A percentile compares a stretch with the other conserved stretches of the same genome.
Conservation (phyloP, 35 echinoderm and acorn worm species). For the Ophioderma brevispina region DNA sequence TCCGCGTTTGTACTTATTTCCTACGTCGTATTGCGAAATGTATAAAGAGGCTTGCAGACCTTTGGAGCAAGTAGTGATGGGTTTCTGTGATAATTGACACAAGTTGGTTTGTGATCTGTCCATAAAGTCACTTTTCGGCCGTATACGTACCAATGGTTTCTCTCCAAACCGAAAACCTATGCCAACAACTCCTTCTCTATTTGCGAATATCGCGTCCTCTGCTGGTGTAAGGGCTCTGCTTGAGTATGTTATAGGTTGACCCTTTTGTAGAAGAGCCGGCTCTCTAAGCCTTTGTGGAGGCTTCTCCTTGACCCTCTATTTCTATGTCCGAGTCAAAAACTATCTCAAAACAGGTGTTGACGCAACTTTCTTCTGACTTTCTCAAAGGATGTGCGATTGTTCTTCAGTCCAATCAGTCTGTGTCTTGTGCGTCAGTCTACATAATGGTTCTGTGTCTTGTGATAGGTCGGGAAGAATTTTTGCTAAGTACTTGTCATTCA, state of each 20-base stretch:
- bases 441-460: constrained; percentile 14
- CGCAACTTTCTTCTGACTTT: not conserved
- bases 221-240: constrained; percentile 40
- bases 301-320: constrained; percentile 34
- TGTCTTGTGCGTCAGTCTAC: constrained; percentile 31
- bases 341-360: constrained; percentile 2
- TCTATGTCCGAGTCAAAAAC: not conserved
- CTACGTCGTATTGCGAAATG: not conserved
- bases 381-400: constrained; percentile 5
- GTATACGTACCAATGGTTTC: constrained; percentile 54
- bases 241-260: constrained; percentile 33
- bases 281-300: constrained; percentile 30
- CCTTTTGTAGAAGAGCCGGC: constrained; percentile 34
- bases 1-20: constrained; percentile 46
- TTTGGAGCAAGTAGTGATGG: constrained; percentile 19
- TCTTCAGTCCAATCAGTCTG: not conserved
- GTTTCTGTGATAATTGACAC: constrained; percentile 44
- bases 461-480: too few relatives aligned
- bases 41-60: not conserved
- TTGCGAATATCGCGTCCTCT: constrained; percentile 45
- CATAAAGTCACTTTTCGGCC: constrained; percentile 43
- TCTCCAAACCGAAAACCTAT: constrained; percentile 65
- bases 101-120: constrained; percentile 50
- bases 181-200: constrained; percentile 64
- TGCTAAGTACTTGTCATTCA: constrained; percentile 24